Evolutionary conservation across 2,113 vertebrate genomes (phyloP).

Genomic region (Dascyllus trimaculatus): DNA sequence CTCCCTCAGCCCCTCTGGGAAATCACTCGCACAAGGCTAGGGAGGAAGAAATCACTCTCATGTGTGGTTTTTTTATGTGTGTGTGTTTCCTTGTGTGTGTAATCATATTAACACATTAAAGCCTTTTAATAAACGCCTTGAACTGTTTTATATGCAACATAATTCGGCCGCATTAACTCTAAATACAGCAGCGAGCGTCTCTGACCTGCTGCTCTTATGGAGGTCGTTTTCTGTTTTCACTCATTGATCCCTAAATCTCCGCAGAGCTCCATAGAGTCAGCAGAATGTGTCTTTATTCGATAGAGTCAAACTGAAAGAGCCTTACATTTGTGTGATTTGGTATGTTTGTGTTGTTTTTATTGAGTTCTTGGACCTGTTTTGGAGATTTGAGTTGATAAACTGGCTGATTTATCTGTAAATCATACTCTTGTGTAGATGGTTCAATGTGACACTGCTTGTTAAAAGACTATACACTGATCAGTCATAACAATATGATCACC

Average conservation of each 20-base stretch:
- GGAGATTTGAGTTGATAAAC: neutral
- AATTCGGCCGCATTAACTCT: neutral
- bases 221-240: neutral
- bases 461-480: too few relatives aligned
- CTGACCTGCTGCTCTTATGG: neutral
- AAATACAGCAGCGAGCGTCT: neutral
- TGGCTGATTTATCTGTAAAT: neutral
- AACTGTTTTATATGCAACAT: neutral
- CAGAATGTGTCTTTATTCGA: conserved; percentile 12
- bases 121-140: conserved; percentile 24
- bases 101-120: conserved; percentile 6
- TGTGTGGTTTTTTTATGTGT: neutral
- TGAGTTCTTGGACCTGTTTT: neutral
- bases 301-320: neutral
- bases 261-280: neutral
- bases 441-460: neutral
- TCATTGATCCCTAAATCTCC: neutral
- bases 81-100: neutral
- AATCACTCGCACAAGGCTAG: conserved; percentile 43
- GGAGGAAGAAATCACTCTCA: conserved; percentile 1
- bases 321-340: neutral
- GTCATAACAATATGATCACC: too few relatives aligned
- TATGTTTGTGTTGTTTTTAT: neutral
- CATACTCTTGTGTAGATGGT: neutral
- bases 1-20: conserved; percentile 46